A percentile compares a stretch with the other conserved stretches of the same genome.
These are phyloP conservation scores for Calliopsis andreniformis DNA, from an alignment of 1,140 invertebrate genomes.

Conservation along the genomic window DNA sequence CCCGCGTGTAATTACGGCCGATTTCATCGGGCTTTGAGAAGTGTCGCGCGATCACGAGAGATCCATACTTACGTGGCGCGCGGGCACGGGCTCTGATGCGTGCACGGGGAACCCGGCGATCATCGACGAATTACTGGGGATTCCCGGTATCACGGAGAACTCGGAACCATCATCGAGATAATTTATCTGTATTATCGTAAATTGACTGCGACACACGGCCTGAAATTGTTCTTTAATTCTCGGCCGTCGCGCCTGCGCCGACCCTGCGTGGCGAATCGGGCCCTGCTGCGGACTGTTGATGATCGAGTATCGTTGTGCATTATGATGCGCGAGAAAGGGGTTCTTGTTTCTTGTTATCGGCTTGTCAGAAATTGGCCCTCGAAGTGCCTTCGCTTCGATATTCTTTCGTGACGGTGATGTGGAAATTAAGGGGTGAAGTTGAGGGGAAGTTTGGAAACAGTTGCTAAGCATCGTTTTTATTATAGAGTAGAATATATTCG, in stretches of 20 bases:
- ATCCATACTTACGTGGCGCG: slow-evolving; percentile 31
- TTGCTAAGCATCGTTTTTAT: too few relatives aligned
- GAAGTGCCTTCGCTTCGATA: too few relatives aligned
- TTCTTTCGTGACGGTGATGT: too few relatives aligned
- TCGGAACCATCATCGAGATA: slow-evolving; percentile 19
- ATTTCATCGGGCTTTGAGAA: slow-evolving; percentile 72
- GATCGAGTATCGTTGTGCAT: not conserved
- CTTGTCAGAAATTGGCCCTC: not conserved
- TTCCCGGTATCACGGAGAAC: slow-evolving; percentile 1
- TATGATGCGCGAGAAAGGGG: not conserved
- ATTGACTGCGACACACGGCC: slow-evolving; percentile 5
- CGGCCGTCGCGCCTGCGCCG: not conserved
- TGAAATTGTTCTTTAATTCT: slow-evolving; percentile 7
- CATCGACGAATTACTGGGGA: slow-evolving; percentile 25
- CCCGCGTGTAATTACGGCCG: slow-evolving; percentile 72
- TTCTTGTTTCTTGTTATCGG: not conserved
- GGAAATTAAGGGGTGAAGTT: too few relatives aligned
- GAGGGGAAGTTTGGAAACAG: too few relatives aligned
- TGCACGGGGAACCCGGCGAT: not conserved
- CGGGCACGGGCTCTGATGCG: slow-evolving; percentile 21
- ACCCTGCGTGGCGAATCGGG: not conserved
- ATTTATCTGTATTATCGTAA: slow-evolving; percentile 25
- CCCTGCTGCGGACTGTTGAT: too few relatives aligned
- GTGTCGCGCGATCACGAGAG: slow-evolving; percentile 70
- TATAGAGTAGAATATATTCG: too few relatives aligned